Evolutionary conservation across 2,113 vertebrate genomes (phyloP).

Genomic region (Melanocharis versteri): DNA sequence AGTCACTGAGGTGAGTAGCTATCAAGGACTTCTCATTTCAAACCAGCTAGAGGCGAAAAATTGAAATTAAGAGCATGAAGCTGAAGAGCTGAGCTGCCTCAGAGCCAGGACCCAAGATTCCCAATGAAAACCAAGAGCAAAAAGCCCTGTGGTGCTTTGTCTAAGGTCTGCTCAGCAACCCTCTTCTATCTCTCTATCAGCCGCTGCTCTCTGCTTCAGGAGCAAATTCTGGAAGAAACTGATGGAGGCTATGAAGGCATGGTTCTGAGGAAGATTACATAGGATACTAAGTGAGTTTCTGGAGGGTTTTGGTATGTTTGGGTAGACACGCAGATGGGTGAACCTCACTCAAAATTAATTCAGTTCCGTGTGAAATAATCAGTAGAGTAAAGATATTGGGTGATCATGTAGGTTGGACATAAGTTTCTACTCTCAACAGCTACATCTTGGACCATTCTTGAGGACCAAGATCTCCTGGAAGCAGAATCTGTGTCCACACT

Average conservation of each 20-base stretch:
- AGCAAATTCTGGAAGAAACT: not conserved
- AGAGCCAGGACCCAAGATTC: not conserved
- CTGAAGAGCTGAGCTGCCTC: not conserved
- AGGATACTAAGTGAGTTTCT: not conserved
- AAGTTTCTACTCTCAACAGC: not conserved
- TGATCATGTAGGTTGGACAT: fast-evolving
- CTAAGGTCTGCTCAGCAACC: not conserved
- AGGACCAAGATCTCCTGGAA: not conserved
- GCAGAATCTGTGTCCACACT: not conserved
- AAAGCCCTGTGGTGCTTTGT: not conserved
- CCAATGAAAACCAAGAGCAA: not conserved
- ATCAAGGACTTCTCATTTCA: not conserved
- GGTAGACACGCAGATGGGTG: not conserved
- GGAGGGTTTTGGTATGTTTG: not conserved
- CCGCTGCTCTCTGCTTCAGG: not conserved
- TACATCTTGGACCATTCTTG: not conserved
- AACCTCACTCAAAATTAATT: not conserved
- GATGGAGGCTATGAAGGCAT: not conserved
- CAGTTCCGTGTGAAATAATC: not conserved
- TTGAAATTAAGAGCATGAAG: not conserved
- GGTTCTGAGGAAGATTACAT: not conserved
- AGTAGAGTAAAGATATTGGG: not conserved
- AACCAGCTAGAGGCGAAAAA: not conserved
- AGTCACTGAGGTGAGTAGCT: not conserved
- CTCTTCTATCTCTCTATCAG: not conserved